Base-by-base conservation (phyloP, 2,888 invertebrate genomes). In the Netelia inedita region DNA sequence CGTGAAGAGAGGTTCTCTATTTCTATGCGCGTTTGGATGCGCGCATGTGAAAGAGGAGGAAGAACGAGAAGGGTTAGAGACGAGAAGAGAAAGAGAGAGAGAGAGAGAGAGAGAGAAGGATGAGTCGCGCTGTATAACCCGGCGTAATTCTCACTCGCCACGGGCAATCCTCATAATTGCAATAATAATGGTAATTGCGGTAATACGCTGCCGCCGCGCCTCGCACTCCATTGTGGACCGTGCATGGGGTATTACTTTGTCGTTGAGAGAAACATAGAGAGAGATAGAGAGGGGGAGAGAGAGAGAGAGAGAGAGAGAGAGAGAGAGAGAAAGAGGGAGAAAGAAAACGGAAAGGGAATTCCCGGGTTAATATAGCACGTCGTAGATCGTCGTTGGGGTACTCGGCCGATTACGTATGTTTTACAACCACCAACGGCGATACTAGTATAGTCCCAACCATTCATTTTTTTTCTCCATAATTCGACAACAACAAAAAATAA, bases 171-270 rank as follows among this genome's bases (percentile, higher is more conserved):
- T 89, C 86, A 90, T 90, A 90, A 90, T 91, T 90, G 88, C 89
- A 87, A 87, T 89, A 90, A 91, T 91, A 88, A 90, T 87, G 90
- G 90, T 91, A 90, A 91, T 91, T 86, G 87, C 79, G 87, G 86
- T 89, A 89, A 91, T 89, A 85, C 81, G 74, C 78, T 59, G 78
- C 76, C 78, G 78, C 83, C 74, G 78, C 69, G 82, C 80, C 59
- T 83, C 75, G 75, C 79, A 80, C 83, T 83, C 79, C 78, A 87
- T 86, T 86, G 83, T 87, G 76, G 59, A 19, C 73, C 41, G 68
- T 50, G 68, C 72, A 59, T 61, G 55, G 76, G 68, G 74, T 78
- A 85, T 87, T 75, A 85, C 85, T 68, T 82, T 86, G 87, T 85
- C 82, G 82, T 74, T 57, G 73, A 43, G 43, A 66, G 21, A 10